Percentiles rank a stretch among this genome's conserved stretches.
Conservation (phyloP, 2,797 vertebrate species). For the Balearica regulorum region DNA sequence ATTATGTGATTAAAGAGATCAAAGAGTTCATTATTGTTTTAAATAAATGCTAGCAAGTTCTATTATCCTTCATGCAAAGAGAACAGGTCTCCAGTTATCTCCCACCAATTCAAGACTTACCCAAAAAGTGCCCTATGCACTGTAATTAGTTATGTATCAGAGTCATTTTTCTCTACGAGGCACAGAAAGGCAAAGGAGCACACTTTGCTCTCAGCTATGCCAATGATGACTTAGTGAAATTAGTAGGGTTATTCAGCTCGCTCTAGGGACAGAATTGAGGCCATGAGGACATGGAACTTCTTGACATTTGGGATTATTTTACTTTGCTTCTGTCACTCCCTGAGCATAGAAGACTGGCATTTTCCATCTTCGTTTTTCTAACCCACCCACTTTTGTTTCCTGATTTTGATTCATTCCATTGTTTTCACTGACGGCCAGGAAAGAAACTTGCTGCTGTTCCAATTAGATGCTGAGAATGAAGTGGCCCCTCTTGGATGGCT, state of each 20-base stretch:
- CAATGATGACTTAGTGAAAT: not conserved
- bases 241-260: not conserved
- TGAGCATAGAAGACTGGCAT: not conserved
- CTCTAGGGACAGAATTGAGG: not conserved
- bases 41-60: not conserved
- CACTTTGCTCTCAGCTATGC: not conserved
- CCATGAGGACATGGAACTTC: not conserved
- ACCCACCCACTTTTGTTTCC: not conserved
- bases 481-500: not conserved
- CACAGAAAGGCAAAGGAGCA: not conserved
- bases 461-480: not conserved
- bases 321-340: not conserved
- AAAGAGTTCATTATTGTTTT: conserved; percentile 25
- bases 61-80: not conserved
- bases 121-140: not conserved
- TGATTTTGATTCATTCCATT: not conserved
- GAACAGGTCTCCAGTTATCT: not conserved
- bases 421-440: not conserved
- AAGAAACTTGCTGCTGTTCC: not conserved
- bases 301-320: not conserved
- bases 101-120: not conserved
- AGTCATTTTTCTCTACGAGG: not conserved
- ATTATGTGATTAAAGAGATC: conserved; percentile 60
- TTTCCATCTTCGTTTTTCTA: not conserved
- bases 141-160: not conserved